A percentile compares a stretch with the other conserved stretches of the same genome.
Conservation (phyloP, 2,113 vertebrate species). For the Atractosteus spatula region DNA sequence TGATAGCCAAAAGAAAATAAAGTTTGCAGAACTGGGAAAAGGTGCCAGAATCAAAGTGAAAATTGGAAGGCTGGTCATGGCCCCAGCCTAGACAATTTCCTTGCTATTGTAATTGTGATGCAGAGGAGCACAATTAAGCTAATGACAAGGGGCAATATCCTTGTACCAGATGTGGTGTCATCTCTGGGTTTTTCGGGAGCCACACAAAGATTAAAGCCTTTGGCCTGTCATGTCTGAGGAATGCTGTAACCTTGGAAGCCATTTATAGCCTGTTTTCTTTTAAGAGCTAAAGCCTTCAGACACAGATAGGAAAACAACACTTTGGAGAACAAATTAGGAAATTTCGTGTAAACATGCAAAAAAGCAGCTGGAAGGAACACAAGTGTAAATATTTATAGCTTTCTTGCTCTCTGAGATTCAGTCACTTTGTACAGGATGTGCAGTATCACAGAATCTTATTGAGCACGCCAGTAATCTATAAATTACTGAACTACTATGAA, state of each 20-base stretch:
- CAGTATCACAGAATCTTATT: neutral
- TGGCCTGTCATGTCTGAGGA: conserved; percentile 68
- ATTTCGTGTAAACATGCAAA: conserved; percentile 53
- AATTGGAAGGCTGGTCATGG: neutral
- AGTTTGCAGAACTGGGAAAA: conserved; percentile 23
- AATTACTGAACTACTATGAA: neutral
- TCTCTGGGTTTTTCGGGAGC: conserved; percentile 67
- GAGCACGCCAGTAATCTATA: neutral
- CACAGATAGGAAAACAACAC: conserved; percentile 58
- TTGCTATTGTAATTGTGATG: conserved; percentile 1
- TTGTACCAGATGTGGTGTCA: conserved; percentile 56
- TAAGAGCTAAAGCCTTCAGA: conserved; percentile 42
- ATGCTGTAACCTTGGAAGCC: conserved; percentile 64
- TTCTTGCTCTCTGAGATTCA: neutral
- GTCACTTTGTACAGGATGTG: conserved; percentile 9
- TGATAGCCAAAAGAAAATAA: conserved; percentile 48
- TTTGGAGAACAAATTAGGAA: conserved; percentile 62
- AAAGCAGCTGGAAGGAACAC: conserved; percentile 43
- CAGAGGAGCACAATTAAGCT: conserved; percentile 50
- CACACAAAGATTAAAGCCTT: conserved; percentile 73
- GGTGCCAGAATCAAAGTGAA: neutral
- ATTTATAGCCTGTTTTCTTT: conserved; percentile 54
- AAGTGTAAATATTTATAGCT: conserved; percentile 47
- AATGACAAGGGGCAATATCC: conserved; percentile 60
- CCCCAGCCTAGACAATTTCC: neutral